Evolutionary conservation across 2,888 invertebrate species (phyloP).

Genomic region (Noctua fimbriata): DNA sequence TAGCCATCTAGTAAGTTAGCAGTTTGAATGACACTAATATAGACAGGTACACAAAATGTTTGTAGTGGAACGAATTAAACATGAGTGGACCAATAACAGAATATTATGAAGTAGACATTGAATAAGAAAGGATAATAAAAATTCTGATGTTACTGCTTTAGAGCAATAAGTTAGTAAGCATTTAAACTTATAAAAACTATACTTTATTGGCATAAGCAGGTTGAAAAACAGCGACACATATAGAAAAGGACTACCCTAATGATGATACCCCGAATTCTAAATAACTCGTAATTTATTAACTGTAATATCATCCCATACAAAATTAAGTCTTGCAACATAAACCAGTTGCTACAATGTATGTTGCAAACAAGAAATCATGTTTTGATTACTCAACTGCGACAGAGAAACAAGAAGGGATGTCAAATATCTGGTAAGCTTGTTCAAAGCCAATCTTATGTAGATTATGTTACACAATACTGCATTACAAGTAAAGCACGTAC

Average conservation of each 20-base stretch:
- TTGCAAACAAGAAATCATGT: slow-evolving; percentile 6
- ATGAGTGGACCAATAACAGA: too few relatives aligned
- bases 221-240: not conserved
- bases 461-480: not conserved
- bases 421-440: not conserved
- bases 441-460: not conserved
- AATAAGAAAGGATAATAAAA: too few relatives aligned
- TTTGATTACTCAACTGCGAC: slow-evolving; percentile 13
- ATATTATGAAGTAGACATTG: too few relatives aligned
- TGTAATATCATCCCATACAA: not conserved
- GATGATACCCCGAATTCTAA: not conserved
- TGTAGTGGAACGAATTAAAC: not conserved
- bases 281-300: not conserved
- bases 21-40: not conserved
- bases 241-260: not conserved
- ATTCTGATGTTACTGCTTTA: too few relatives aligned
- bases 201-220: too few relatives aligned
- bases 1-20: not conserved
- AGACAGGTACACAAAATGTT: not conserved
- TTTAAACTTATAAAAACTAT: too few relatives aligned
- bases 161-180: too few relatives aligned
- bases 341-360: not conserved
- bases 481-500: not conserved
- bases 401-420: not conserved
- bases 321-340: slow-evolving; percentile 2